These are phyloP conservation scores for Ancistrus triradiatus DNA, from an alignment of 2,113 vertebrate species.

Conservation along the genomic window DNA sequence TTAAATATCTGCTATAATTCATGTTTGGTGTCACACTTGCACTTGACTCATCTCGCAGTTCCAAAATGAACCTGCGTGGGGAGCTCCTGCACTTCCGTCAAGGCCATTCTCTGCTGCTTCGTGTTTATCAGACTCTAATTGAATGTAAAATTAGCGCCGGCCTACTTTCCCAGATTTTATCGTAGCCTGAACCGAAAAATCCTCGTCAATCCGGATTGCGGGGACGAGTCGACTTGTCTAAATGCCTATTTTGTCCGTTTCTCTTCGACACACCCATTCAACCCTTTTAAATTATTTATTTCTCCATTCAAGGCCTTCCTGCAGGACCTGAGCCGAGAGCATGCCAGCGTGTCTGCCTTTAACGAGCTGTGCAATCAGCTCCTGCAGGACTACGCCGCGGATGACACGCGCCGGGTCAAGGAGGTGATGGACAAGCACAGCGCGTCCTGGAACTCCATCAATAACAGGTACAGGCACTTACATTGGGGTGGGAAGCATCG, in stretches of 20 bases:
- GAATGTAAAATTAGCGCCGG: background rate
- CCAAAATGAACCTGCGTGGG: slow-evolving; percentile 58
- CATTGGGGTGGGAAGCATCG: no score
- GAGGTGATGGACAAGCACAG: slow-evolving; percentile 83
- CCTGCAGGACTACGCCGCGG: slow-evolving; percentile 78
- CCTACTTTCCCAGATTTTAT: background rate
- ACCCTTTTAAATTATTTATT: background rate
- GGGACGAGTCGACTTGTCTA: no score
- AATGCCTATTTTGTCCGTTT: no score
- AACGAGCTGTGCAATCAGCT: slow-evolving; percentile 87
- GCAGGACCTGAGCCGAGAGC: slow-evolving; percentile 81
- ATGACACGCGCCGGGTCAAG: slow-evolving; percentile 89
- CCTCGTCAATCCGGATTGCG: no score
- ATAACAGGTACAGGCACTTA: slow-evolving; percentile 85
- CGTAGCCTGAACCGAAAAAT: no score
- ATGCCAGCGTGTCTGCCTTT: slow-evolving; percentile 73
- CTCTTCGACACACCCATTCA: background rate
- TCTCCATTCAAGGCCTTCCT: slow-evolving; percentile 59
- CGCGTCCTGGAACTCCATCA: slow-evolving; percentile 80
- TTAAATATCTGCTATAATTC: no score
- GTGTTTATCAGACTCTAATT: background rate
- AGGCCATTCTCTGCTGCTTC: background rate
- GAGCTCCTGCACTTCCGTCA: slow-evolving; percentile 41
- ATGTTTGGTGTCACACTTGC: no score
- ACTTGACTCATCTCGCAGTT: slow-evolving; percentile 26